Evolutionary conservation across 2,888 invertebrate genomes (phyloP).

Genomic region (Pachliopta kotzebuea): DNA sequence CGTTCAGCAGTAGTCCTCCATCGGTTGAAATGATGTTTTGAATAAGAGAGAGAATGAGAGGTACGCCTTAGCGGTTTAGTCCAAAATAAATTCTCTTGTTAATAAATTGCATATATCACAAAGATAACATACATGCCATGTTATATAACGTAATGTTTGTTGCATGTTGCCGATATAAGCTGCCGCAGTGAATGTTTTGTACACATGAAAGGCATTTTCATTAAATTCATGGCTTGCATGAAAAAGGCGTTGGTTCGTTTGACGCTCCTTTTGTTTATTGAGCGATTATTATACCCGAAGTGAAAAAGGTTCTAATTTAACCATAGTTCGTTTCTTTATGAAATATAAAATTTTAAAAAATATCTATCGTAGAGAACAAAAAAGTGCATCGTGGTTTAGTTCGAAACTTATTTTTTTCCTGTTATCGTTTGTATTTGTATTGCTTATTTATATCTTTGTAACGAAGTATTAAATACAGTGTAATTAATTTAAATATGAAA

Average conservation of each 20-base stretch:
- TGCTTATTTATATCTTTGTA: no score
- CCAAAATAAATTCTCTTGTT: background rate
- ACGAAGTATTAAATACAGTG: no score
- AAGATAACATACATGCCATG: constrained; percentile 9
- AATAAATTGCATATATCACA: background rate
- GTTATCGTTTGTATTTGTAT: no score
- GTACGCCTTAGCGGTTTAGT: background rate
- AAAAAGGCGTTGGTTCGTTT: constrained; percentile 9
- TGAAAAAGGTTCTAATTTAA: no score
- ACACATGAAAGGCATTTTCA: constrained; percentile 19
- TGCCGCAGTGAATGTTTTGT: constrained; percentile 6
- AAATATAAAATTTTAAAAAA: no score
- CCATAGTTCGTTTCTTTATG: no score
- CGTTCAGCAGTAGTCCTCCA: no score
- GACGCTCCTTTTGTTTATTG: constrained; percentile 8
- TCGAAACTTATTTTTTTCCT: no score
- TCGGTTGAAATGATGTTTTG: no score
- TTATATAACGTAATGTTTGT: constrained; percentile 8
- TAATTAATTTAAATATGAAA: no score
- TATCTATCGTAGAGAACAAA: no score
- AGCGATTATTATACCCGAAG: background rate
- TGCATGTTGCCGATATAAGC: constrained; percentile 16
- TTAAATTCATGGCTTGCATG: constrained; percentile 13
- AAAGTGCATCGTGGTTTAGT: no score
- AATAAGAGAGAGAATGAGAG: background rate